A percentile compares a stretch with the other conserved stretches of the same genome.
These are phyloP conservation scores for Temnothorax rugatulus DNA, from an alignment of 2,888 invertebrate species.

Conservation along the genomic window DNA sequence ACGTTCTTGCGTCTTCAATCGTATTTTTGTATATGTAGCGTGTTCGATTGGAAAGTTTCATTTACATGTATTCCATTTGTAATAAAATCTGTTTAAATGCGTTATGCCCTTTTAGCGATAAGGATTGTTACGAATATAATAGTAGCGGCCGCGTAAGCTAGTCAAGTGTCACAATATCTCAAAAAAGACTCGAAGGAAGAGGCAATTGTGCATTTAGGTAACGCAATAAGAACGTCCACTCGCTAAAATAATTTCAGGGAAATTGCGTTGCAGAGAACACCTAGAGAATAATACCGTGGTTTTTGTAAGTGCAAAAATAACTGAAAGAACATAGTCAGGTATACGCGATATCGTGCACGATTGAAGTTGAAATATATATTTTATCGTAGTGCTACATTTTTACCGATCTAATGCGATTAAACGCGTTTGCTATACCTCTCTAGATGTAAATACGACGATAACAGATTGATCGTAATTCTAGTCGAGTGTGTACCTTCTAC, in stretches of 20 bases:
- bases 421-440: constrained; percentile 4
- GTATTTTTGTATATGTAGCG: constrained; percentile 23
- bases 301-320: constrained; percentile 28
- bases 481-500: constrained; percentile 24
- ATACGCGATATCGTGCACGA: constrained; percentile 1
- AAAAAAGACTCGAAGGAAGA: not conserved
- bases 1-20: not conserved
- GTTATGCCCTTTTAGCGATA: constrained; percentile 2
- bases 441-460: constrained; percentile 38
- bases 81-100: not conserved
- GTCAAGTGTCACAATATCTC: constrained; percentile 8
- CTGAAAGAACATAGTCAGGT: not conserved
- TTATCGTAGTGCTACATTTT: constrained; percentile 20
- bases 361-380: constrained; percentile 20
- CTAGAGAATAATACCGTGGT: constrained; percentile 2
- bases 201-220: constrained; percentile 26
- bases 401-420: constrained; percentile 26
- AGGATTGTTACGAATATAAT: not conserved
- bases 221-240: constrained; percentile 23
- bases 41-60: not conserved
- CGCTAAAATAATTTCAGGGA: constrained; percentile 14
- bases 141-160: not conserved
- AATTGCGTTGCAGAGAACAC: not conserved
- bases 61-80: not conserved
- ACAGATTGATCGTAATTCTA: constrained; percentile 4